phyloP scores from a whole-genome alignment of 2,113 vertebrate species.

The Perccottus glenii region DNA sequence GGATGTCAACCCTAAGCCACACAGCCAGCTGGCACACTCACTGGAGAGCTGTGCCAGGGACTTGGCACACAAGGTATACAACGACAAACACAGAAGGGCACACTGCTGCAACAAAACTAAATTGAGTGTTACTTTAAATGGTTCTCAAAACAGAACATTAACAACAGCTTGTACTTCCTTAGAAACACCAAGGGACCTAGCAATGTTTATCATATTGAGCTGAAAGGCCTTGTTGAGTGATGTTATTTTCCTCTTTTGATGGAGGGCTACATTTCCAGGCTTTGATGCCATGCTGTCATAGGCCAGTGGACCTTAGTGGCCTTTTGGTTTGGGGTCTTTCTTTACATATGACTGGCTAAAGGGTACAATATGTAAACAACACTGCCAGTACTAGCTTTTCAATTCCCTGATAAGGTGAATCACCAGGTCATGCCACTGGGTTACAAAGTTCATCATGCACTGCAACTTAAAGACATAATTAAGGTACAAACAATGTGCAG shows the following conservation, averaged over 20 bases:
- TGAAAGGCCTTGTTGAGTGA: slow-evolving; percentile 23
- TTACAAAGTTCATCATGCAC: slow-evolving; percentile 16
- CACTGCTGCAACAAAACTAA: slow-evolving; percentile 8
- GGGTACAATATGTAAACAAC: slow-evolving; percentile 34
- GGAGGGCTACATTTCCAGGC: slow-evolving; percentile 54
- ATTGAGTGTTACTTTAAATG: neutral
- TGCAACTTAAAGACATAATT: slow-evolving; percentile 29
- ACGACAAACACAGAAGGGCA: slow-evolving; percentile 21
- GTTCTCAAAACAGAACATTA: neutral
- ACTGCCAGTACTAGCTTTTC: slow-evolving; percentile 2
- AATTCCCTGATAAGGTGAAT: slow-evolving; percentile 14
- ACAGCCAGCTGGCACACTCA: slow-evolving; percentile 55
- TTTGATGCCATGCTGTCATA: slow-evolving; percentile 51
- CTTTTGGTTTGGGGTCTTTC: slow-evolving; percentile 18
- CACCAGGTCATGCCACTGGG: slow-evolving; percentile 18
- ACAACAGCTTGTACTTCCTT: neutral
- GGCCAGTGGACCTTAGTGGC: slow-evolving; percentile 7
- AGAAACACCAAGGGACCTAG: neutral
- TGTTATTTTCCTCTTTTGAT: slow-evolving; percentile 22
- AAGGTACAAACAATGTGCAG: slow-evolving; percentile 13
- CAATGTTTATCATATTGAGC: slow-evolving; percentile 2
- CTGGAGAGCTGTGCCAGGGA: slow-evolving; percentile 55
- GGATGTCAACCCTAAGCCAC: slow-evolving; percentile 10
- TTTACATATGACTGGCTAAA: slow-evolving; percentile 29
- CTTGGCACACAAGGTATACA: slow-evolving; percentile 24